Evolutionary conservation across 2,113 vertebrate species (phyloP), one percentile per base, ranked within the genome.

Genomic region (Strigops habroptila): DNA sequence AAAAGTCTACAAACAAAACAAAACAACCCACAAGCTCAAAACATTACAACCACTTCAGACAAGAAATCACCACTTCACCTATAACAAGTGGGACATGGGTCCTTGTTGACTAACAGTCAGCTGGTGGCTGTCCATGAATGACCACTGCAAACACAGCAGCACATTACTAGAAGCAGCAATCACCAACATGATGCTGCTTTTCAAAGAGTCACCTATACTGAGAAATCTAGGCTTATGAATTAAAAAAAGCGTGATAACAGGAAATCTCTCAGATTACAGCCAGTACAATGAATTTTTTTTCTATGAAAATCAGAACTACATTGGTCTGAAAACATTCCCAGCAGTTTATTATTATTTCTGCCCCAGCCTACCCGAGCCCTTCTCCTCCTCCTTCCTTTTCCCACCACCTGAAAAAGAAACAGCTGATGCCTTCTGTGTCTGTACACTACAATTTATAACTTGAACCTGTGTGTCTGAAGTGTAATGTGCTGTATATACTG

Each of bases 251-350:
- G 41, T 0, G 1, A 28, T 73, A 93, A 96, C 82, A 93, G 76
- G 92, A 96, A 95, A 65, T 95, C 96, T 95, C 93, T 97, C 89
- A 81, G 69, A 85, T 97, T 97, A 95, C 63, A 86, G 39, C 13
- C 55, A 51, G 52, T 46, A 94, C 62, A 95, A 88, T 48, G 63
- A 53, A 91, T 79, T 96, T 94, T 78, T 96, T 96, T 95, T 46
- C 80, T 86, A 35, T 7, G 14, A 95, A 96, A 88, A 93, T 90
- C 87, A 43, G 68, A 27, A 53, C 79, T 82, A 83, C 18, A 27
- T 16, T 37, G 7, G 8, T 49, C 62, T 85, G 46, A 78, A 90
- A 93, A 78, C 3, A 53, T 68, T 60, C 52, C 52, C 27, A 71
- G 7, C 5, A 23, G 1, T 71, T 91, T 39, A 48, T 65, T 67